Evolutionary conservation across 2,113 vertebrate species (phyloP), one percentile per base, ranked within the genome.

Genomic region (Pedionomus torquatus): DNA sequence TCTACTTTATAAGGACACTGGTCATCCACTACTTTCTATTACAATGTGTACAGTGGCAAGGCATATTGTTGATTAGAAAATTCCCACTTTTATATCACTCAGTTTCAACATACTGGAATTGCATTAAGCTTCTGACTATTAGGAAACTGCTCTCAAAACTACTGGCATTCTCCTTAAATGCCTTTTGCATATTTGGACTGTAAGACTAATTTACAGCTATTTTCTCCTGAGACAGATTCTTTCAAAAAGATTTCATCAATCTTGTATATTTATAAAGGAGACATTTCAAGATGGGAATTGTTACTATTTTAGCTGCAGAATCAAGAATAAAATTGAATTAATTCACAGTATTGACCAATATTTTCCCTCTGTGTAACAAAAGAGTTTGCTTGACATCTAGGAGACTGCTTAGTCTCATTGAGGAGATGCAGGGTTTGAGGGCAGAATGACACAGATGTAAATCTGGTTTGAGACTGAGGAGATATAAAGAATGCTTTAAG

Each of bases 401-500:
- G n/a, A 83, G 49, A 43, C 63, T 95, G 58, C 54, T 89, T 70
- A 78, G n/a, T 89, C 46, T 96, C 71, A 58, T 20, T 75, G 55
- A 83, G 15, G 15, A 92, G 37, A 65, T 70, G 37, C 33, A 72
- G 20, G 10, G 14, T 77, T 92, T 89, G 54, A 66, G 88, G 70
- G 74, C 74, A 93, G 84, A 95, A 87, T 87, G 85, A 83, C 65
- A 69, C 49, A 83, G 26, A 75, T 82, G 35, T 60, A 90, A 66
- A 61, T 86, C 41, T 72, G 28, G 46, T 76, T 92, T 76, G 75
- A 75, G 88, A 86, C 30, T 72, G 49, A 11, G 11, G 44, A 85
- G 35, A 44, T 69, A 83, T 28, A 86, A 85, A 76, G 54, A 93
- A 83, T 83, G 24, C 13, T 72, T 92, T 76, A 94, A 85, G 35